Conservation (phyloP, 2,797 vertebrate species). For the Margarornis squamiger region DNA sequence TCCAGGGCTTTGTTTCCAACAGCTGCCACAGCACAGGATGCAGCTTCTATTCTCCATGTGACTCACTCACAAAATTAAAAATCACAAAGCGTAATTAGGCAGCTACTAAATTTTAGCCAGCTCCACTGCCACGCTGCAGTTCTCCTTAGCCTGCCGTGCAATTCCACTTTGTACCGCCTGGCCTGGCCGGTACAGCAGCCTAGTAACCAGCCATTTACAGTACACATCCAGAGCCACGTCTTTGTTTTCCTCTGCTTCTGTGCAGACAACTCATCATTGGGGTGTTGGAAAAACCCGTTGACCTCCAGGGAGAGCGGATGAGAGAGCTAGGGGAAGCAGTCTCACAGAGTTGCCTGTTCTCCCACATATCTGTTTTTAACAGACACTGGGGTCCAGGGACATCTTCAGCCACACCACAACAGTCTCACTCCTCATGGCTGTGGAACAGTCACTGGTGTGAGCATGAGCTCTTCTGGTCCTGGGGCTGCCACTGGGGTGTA, state of each 20-base stretch:
- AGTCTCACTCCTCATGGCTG: rapidly evolving
- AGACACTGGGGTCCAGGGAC: neutral
- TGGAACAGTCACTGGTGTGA: neutral
- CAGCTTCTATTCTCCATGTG: neutral
- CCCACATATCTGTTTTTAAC: neutral
- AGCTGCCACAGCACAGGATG: neutral
- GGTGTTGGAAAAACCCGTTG: neutral
- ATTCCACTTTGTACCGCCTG: neutral
- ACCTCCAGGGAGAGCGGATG: neutral
- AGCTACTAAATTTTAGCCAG: neutral
- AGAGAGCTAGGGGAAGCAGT: neutral
- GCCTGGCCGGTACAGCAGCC: neutral
- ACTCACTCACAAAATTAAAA: neutral
- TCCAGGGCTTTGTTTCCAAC: neutral
- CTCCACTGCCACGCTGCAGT: too few species aligned
- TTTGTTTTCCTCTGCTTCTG: neutral
- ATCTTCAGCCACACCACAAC: neutral
- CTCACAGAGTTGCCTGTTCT: neutral
- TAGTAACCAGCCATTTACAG: neutral
- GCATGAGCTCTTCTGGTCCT: neutral
- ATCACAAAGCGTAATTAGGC: neutral
- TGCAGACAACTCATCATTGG: neutral
- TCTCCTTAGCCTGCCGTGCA: neutral
- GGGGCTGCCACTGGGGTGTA: neutral
- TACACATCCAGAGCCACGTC: rapidly evolving